phyloP scores from a whole-genome alignment of 2,113 vertebrate genomes.

The Crotalus helleri region DNA sequence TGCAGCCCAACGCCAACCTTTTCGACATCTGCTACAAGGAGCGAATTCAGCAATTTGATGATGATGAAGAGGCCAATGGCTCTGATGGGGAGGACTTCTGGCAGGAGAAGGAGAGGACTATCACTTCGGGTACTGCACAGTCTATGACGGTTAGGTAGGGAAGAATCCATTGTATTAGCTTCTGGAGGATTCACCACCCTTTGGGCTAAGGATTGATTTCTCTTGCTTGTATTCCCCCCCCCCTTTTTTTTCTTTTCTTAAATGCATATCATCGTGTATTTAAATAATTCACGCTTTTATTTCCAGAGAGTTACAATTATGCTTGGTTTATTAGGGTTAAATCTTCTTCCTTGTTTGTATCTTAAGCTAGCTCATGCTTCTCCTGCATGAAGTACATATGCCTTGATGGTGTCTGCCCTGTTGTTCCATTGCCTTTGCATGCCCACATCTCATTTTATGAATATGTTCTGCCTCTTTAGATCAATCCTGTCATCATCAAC shows the following conservation, averaged over 20 bases:
- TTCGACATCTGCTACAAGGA: slow-evolving; percentile 73
- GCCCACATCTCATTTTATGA: neutral
- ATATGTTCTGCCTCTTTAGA: neutral
- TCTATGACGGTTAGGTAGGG: slow-evolving; percentile 31
- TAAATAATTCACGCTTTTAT: neutral
- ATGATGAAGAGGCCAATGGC: slow-evolving; percentile 60
- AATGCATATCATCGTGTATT: neutral
- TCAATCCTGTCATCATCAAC: neutral
- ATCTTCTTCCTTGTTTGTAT: neutral
- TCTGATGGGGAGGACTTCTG: slow-evolving; percentile 69
- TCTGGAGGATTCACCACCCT: neutral
- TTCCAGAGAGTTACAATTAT: neutral
- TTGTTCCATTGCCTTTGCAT: neutral
- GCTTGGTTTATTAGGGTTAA: neutral
- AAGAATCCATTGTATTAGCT: neutral
- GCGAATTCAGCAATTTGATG: slow-evolving; percentile 70
- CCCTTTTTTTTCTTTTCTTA: neutral
- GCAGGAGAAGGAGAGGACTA: slow-evolving; percentile 49
- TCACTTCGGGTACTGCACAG: slow-evolving; percentile 21
- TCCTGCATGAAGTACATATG: neutral
- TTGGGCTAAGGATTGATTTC: neutral
- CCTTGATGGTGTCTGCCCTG: neutral
- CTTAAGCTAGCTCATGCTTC: neutral
- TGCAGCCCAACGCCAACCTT: slow-evolving; percentile 67
- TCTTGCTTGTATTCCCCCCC: too few species aligned